Percentiles rank a stretch among this genome's conserved stretches.
Conservation (phyloP, 2,888 invertebrate species). For the Lasioglossum vierecki region DNA sequence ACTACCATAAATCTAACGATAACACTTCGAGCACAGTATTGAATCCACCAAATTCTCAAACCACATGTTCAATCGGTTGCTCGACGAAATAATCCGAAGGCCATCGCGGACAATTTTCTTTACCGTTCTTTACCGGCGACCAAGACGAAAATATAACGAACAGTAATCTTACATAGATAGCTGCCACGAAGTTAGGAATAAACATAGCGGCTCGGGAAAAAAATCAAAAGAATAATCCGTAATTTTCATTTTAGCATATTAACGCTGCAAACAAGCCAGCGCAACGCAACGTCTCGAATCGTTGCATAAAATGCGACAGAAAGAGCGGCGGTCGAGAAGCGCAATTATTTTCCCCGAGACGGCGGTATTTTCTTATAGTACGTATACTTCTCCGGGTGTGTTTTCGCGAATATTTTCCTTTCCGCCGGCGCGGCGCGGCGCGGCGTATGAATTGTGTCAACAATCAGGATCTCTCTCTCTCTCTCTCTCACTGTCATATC, state of each 20-base stretch:
- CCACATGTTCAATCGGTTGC: no score
- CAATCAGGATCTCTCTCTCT: slow-evolving; percentile 27
- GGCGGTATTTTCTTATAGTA: not conserved
- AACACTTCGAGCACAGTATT: not conserved
- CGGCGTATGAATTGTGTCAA: slow-evolving; percentile 42
- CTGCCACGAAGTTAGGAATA: slow-evolving; percentile 26
- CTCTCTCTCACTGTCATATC: not conserved
- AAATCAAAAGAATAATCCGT: slow-evolving; percentile 21
- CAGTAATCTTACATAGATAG: slow-evolving; percentile 18
- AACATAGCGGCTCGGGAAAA: not conserved
- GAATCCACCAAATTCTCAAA: not conserved
- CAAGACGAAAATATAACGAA: slow-evolving; percentile 6
- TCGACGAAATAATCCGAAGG: not conserved
- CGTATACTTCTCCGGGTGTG: slow-evolving; percentile 3
- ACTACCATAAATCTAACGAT: not conserved
- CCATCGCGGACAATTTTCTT: not conserved
- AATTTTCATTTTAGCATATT: not conserved
- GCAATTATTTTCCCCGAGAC: not conserved
- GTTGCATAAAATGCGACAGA: not conserved
- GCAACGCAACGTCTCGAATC: slow-evolving; percentile 10
- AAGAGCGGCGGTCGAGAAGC: not conserved
- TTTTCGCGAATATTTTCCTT: slow-evolving; percentile 44
- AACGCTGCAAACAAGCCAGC: not conserved
- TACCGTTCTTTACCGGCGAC: not conserved
- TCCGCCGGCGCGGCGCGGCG: not conserved